Base-by-base conservation (phyloP, 2,888 invertebrate species). In the Xanthorhoe designata region DNA sequence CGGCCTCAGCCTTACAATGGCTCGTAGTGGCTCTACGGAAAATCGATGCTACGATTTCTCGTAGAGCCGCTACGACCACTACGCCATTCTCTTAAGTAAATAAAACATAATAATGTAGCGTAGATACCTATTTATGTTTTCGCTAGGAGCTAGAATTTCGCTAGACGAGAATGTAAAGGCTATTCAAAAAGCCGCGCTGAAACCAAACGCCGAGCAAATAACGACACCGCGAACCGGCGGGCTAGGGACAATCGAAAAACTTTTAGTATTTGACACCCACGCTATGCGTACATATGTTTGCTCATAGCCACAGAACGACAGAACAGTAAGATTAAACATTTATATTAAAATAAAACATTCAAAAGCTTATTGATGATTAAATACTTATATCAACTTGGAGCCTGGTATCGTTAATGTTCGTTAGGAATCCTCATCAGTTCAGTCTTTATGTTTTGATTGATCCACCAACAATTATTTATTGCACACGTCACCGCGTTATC, bases 161-260 rank as follows among this genome's bases (percentile, higher is more conserved):
- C 47, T 47, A 47, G 47, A 15, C 47, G 15, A 13, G 24, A 50
- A 38, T 50, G 29, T 49, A 38, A 60, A 49, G 35, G 38, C 50
- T 51, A 59, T 59, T 55, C 24, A 50, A 62, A 61, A 42, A 29
- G 38, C 50, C 24, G 17, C 17, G 35, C 42, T 42, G 49, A 17
- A 56, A 38, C 55, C 50, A 35, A 58, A 58, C 50, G 10, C 50
- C 49, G 29, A 62, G 42, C 29, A 18, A 51, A 42, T 55, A 62
- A 42, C 50, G 29, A 18, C 29, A 13, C 49, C 50, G 32, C 15
- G 8, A 19, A 19, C 53, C 49, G 47, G 24, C 35, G 47, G n/a
- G 57, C 63, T 32, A 47, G 64, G 58, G 53, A 60, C 65, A 61
- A 69, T 62, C 62, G 60, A 57, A 66, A 65, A 65, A 66, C 50